Conservation (phyloP, 23 tunicate species). For the Phallusia fumigata region DNA sequence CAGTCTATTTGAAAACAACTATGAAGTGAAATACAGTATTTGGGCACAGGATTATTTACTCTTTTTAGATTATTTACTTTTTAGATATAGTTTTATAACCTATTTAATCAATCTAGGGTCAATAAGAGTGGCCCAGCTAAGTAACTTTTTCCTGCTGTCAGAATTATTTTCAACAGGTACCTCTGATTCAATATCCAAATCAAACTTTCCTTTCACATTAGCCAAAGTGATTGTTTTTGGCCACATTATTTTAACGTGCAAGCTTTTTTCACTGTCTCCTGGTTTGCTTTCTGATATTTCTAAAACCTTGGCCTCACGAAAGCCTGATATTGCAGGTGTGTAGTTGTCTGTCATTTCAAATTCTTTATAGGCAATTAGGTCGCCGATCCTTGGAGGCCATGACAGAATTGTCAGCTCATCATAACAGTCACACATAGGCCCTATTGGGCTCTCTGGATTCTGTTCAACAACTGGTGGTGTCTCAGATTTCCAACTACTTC, state of each 20-base stretch:
- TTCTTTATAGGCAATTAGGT: slow-evolving; percentile 60
- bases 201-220: slow-evolving; percentile 45
- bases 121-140: slow-evolving; percentile 36
- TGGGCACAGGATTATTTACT: too few species aligned
- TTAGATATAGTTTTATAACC: neutral
- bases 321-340: slow-evolving; percentile 56
- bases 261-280: neutral
- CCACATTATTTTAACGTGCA: slow-evolving; percentile 19
- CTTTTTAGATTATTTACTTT: too few species aligned
- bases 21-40: too few species aligned
- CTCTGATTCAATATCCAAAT: slow-evolving; percentile 38
- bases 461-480: neutral
- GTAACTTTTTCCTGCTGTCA: neutral
- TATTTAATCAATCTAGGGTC: slow-evolving; percentile 36
- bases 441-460: neutral
- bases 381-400: slow-evolving; percentile 74
- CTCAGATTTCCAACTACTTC: neutral
- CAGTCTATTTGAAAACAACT: too few species aligned
- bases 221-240: slow-evolving; percentile 8
- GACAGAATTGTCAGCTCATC: slow-evolving; percentile 17
- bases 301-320: slow-evolving; percentile 44
- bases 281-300: slow-evolving; percentile 7
- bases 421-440: slow-evolving; percentile 20
- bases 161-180: neutral
- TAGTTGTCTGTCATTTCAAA: slow-evolving; percentile 69